phyloP scores from a whole-genome alignment of 2,113 vertebrate genomes.

The Dipodomys merriami region DNA sequence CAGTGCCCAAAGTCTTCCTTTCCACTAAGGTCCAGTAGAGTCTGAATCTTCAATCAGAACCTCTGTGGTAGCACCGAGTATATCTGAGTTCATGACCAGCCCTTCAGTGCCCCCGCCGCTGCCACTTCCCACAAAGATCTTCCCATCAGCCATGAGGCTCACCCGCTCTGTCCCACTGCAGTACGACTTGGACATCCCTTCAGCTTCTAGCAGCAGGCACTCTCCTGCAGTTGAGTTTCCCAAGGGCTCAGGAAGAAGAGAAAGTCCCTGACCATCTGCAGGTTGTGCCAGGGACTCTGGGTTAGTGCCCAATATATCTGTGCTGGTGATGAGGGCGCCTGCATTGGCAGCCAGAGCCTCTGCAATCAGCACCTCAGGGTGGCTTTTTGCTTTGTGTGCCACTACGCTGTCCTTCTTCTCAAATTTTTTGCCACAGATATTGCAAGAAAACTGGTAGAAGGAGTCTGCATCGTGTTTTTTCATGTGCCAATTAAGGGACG shows the following conservation, averaged over 20 bases:
- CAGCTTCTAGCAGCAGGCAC: conserved; percentile 86
- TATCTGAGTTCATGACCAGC: conserved; percentile 89
- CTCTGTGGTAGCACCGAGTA: conserved; percentile 89
- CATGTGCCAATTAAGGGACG: conserved; percentile 99
- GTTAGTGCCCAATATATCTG: conserved; percentile 88
- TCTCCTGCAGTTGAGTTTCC: conserved; percentile 82
- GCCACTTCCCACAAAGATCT: conserved; percentile 86
- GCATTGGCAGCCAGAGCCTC: conserved; percentile 98
- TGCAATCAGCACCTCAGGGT: conserved; percentile 97
- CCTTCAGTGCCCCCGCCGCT: conserved; percentile 84
- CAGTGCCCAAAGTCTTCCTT: conserved; percentile 79
- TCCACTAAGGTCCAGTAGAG: conserved; percentile 88
- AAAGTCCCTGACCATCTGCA: conserved; percentile 86
- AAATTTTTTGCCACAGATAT: conserved; percentile 98
- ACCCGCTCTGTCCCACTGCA: conserved; percentile 84
- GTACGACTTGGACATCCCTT: conserved; percentile 86
- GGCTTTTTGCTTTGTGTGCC: conserved; percentile 98
- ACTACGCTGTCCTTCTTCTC: conserved; percentile 99
- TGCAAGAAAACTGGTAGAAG: conserved; percentile 98
- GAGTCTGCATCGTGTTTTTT: conserved; percentile 98
- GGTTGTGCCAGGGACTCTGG: conserved; percentile 86
- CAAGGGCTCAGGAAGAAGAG: conserved; percentile 86
- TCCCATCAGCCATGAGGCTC: conserved; percentile 87
- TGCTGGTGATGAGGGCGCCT: conserved; percentile 95
- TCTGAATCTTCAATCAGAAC: conserved; percentile 91